Base-by-base conservation (phyloP, 2,113 vertebrate genomes). In the Illadopsis cleaveri region DNA sequence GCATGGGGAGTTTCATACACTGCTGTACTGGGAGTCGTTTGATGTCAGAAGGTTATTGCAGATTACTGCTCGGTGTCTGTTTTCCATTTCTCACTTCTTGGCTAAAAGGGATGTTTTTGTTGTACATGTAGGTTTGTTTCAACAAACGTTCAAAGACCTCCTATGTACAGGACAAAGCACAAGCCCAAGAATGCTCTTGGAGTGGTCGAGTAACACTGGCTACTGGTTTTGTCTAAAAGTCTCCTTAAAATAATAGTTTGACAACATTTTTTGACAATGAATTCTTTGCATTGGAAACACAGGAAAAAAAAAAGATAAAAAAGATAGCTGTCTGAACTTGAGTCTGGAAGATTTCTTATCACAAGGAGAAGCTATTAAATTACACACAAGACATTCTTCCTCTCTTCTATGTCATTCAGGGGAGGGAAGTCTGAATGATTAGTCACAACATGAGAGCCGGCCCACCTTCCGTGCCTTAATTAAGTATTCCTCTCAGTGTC, bases 61-160 rank as follows among this genome's bases (percentile, higher is more conserved):
- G 64, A 73, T 89, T 53, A 27, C 62, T 56, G 50, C 50, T 92
- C 0, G 0, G 54, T 83, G 80, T 86, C 86, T 77, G 54, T 53
- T 93, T 92, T 66, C 58, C 19, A 8, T 81, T 94, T 97, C 86
- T 94, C 90, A 90, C 94, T 96, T 92, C 61, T 78, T 70, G 76
- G 66, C 72, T 86, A 5, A 82, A 94, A 80, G 89, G 79, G 90
- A 95, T 95, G 92, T 83, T 96, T 93, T 94, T 93, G 79, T 95
- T 95, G 37, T 65, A 90, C 12, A 0, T 37, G 61, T 62, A 61
- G 58, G 27, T 66, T 90, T 92, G 42, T 90, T 96, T 81, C 86
- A 86, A 83, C 86, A 92, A 86, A 92, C 56, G 80, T 97, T 97
- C 82, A 92, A 90, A 95, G 92, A 92, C 76, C 82, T 90, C 58